These are phyloP conservation scores for Shargacucullia verbasci DNA, from an alignment of 2,888 invertebrate genomes.

Conservation along the genomic window DNA sequence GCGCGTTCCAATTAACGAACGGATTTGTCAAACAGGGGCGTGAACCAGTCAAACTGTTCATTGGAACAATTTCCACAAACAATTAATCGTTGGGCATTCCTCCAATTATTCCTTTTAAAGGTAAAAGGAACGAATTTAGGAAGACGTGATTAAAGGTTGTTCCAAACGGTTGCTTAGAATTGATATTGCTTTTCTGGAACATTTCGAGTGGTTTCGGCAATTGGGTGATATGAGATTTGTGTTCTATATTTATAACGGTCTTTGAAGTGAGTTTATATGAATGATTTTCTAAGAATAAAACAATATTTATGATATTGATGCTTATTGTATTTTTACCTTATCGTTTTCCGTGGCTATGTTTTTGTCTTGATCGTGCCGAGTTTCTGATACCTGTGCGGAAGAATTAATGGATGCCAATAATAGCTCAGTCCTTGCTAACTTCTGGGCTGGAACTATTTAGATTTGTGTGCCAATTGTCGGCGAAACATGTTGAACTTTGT, in stretches of 20 bases:
- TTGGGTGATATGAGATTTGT: conserved; percentile 10
- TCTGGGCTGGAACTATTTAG: no score
- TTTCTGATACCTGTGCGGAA: no score
- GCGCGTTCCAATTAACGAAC: conserved; percentile 65
- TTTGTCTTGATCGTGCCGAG: no score
- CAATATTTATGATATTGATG: no score
- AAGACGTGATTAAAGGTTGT: conserved; percentile 32
- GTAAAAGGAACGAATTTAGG: conserved; percentile 34
- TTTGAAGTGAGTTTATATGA: background rate
- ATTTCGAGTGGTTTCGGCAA: conserved; percentile 1
- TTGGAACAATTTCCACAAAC: conserved; percentile 60
- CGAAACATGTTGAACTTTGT: no score
- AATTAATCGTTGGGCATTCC: conserved; percentile 60
- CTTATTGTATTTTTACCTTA: background rate
- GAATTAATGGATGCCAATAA: no score
- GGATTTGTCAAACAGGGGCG: conserved; percentile 71
- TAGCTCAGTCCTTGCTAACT: no score
- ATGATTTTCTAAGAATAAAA: no score
- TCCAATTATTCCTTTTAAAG: conserved; percentile 53
- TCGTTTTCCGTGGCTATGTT: background rate
- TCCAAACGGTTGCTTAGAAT: conserved; percentile 15
- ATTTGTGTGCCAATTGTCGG: no score
- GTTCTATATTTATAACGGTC: conserved; percentile 3
- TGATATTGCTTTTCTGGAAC: conserved; percentile 10
- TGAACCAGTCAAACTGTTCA: conserved; percentile 55